Conservation (phyloP, 2,113 vertebrate genomes). For the Toxostoma redivivum region DNA sequence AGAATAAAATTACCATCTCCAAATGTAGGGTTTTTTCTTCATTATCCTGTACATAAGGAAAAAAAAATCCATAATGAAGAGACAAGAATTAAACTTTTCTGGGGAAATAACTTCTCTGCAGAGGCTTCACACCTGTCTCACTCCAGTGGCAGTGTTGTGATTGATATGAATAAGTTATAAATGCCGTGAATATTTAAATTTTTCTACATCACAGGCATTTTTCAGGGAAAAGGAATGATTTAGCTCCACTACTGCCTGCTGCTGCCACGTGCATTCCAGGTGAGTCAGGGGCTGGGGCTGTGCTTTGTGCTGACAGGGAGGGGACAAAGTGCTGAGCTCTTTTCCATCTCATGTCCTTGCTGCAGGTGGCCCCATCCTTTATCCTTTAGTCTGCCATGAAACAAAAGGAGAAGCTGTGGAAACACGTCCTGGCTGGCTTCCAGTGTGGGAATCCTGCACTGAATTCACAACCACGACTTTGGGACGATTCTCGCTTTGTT, state of each 20-base stretch:
- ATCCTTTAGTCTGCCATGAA: neutral
- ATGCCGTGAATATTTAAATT: neutral
- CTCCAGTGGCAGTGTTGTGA: neutral
- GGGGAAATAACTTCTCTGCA: neutral
- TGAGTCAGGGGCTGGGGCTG: neutral
- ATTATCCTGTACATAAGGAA: neutral
- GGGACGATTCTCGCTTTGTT: neutral
- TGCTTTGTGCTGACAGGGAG: neutral
- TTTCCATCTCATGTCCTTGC: neutral
- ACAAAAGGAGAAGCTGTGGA: neutral
- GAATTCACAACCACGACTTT: neutral
- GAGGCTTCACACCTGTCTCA: neutral
- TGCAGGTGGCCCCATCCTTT: neutral
- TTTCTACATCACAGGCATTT: neutral
- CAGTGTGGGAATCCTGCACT: accelerated
- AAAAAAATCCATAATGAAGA: neutral
- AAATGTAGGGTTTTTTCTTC: neutral
- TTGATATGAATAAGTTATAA: neutral
- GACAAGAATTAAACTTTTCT: neutral
- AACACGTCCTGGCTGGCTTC: neutral
- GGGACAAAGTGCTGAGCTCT: neutral
- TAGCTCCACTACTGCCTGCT: neutral
- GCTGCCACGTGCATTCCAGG: neutral
- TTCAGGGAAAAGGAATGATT: neutral
- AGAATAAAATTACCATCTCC: neutral